phyloP scores from a whole-genome alignment of 2,797 vertebrate genomes.

The Cryptoprocta ferox region DNA sequence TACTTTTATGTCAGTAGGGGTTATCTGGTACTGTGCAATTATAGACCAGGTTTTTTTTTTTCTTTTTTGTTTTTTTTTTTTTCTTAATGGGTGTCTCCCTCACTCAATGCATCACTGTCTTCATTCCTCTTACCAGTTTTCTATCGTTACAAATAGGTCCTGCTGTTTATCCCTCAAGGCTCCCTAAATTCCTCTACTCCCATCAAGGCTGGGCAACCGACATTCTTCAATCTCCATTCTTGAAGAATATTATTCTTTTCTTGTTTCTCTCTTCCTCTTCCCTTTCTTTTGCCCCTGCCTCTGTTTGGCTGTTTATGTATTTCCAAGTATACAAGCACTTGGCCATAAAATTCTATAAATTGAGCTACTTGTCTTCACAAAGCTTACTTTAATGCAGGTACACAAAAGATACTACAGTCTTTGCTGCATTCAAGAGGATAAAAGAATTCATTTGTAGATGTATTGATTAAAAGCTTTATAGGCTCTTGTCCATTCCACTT shows the following conservation, averaged over 20 bases:
- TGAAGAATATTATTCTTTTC: neutral
- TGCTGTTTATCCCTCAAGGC: neutral
- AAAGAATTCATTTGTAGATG: neutral
- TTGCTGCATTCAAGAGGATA: slow-evolving; percentile 1
- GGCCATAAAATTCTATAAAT: slow-evolving; percentile 18
- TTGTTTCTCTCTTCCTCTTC: neutral
- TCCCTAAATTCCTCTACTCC: neutral
- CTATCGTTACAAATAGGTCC: neutral
- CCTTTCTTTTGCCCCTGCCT: neutral
- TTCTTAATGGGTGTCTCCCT: neutral
- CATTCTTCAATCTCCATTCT: slow-evolving; percentile 19
- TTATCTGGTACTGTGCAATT: slow-evolving; percentile 32
- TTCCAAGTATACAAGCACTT: neutral
- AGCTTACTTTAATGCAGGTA: slow-evolving; percentile 20
- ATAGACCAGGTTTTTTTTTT: neutral
- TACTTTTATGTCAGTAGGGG: slow-evolving; percentile 1
- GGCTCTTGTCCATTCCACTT: slow-evolving; percentile 17
- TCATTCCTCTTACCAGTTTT: neutral
- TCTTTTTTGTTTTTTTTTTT: neutral
- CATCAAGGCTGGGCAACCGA: neutral
- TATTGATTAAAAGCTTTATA: neutral
- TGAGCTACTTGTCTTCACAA: slow-evolving; percentile 41
- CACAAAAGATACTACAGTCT: neutral
- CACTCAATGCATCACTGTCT: neutral
- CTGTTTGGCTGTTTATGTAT: neutral